A percentile compares a stretch with the other conserved stretches of the same genome.
Evolutionary conservation across 1,140 invertebrate species (phyloP).

Genomic region (Macrosteles quadrilineatus): DNA sequence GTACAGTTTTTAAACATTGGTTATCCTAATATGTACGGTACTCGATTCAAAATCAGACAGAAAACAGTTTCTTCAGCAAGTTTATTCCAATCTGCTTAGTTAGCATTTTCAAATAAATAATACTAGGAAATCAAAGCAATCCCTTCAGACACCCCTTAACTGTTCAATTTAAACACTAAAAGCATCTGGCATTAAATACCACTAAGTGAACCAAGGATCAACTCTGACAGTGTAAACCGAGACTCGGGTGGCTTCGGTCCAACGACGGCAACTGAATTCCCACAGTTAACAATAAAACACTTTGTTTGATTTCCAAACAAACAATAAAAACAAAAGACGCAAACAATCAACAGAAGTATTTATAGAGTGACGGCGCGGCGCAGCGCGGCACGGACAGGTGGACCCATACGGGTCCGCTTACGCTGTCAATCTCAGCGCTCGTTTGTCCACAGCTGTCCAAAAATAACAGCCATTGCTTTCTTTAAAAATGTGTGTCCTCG

Average conservation of each 20-base stretch:
- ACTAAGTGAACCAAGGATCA: no score
- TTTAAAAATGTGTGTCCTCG: constrained; percentile 1
- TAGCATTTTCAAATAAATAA: no score
- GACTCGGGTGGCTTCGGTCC: background rate
- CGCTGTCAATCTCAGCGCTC: constrained; percentile 17
- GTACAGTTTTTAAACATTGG: no score
- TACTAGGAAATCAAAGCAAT: no score
- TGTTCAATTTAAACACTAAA: no score
- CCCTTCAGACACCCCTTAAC: no score
- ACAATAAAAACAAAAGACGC: constrained; percentile 19
- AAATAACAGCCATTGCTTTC: constrained; percentile 9
- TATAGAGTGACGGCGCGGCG: background rate
- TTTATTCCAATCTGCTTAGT: no score
- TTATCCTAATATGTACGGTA: no score
- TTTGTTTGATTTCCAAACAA: constrained; percentile 26
- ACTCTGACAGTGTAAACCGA: constrained; percentile 8
- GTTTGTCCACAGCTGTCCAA: background rate
- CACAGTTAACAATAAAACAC: constrained; percentile 25
- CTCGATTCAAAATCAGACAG: no score
- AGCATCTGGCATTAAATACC: no score
- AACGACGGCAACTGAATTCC: constrained; percentile 16
- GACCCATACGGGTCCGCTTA: constrained; percentile 2
- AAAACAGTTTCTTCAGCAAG: no score
- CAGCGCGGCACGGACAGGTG: constrained; percentile 15
- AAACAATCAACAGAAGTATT: constrained; percentile 23